phyloP scores from a whole-genome alignment of 2,888 invertebrate genomes.

The Hydropsyche betteni region DNA sequence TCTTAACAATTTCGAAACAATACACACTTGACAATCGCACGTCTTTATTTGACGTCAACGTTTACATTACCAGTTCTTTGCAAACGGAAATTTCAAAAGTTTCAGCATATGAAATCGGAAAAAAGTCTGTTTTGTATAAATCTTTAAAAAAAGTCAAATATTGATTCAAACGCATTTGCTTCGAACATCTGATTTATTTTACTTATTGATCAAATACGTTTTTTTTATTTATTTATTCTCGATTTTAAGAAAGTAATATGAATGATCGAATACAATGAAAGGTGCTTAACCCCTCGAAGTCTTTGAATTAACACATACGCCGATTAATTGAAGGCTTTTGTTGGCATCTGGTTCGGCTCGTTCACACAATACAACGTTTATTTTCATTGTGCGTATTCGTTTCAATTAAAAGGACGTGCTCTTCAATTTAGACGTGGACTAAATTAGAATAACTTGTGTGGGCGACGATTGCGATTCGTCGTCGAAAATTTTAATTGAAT shows the following conservation, averaged over 20 bases:
- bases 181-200: not conserved
- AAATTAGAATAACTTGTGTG: constrained; percentile 9
- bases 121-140: too few relatives aligned
- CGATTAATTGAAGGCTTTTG: not conserved
- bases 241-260: not conserved
- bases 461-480: not conserved
- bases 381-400: constrained; percentile 4
- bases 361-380: too few relatives aligned
- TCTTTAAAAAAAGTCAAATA: too few relatives aligned
- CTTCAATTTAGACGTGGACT: not conserved
- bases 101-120: too few relatives aligned
- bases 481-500: too few relatives aligned
- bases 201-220: constrained; percentile 13
- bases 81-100: too few relatives aligned
- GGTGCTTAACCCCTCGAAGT: constrained; percentile 20
- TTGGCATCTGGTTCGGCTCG: not conserved
- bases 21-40: too few relatives aligned
- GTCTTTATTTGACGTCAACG: too few relatives aligned
- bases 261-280: not conserved
- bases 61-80: too few relatives aligned
- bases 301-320: not conserved
- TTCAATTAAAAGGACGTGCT: constrained; percentile 26
- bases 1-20: too few relatives aligned
- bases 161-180: too few relatives aligned
- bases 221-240: not conserved